Conservation (phyloP, 2,113 vertebrate genomes). For the Acrocephalus arundinaceus region DNA sequence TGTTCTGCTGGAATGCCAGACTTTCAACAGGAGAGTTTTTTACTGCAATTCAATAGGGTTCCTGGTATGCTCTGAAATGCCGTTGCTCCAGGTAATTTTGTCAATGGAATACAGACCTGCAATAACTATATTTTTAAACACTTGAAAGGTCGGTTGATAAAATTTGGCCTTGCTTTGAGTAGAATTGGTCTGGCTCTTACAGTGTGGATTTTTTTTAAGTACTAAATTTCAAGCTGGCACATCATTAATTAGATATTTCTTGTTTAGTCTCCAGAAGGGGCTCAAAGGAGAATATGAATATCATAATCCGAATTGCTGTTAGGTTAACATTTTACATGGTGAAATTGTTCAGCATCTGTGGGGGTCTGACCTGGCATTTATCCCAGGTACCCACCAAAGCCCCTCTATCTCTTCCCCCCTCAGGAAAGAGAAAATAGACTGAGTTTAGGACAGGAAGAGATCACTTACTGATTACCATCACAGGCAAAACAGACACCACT, state of each 20-base stretch:
- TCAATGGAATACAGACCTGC: background rate
- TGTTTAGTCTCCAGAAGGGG: background rate
- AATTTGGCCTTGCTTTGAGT: background rate
- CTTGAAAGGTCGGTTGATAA: background rate
- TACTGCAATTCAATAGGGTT: fast-evolving
- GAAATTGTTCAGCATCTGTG: background rate
- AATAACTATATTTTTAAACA: background rate
- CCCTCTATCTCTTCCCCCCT: background rate
- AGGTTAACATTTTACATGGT: background rate
- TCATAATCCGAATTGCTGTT: background rate
- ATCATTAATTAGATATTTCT: background rate
- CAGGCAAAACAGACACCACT: background rate
- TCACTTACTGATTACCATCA: background rate
- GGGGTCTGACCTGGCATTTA: background rate
- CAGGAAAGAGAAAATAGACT: background rate
- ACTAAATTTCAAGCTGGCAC: background rate
- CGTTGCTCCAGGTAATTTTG: background rate
- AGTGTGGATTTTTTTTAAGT: background rate
- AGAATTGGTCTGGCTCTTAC: background rate
- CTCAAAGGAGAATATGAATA: background rate
- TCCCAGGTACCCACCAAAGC: background rate
- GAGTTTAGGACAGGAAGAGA: background rate
- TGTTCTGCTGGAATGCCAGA: background rate
- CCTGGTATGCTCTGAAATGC: background rate
- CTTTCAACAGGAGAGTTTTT: background rate